These are phyloP conservation scores for Marronus borbonicus DNA, from an alignment of 2,888 invertebrate genomes.

Conservation along the genomic window DNA sequence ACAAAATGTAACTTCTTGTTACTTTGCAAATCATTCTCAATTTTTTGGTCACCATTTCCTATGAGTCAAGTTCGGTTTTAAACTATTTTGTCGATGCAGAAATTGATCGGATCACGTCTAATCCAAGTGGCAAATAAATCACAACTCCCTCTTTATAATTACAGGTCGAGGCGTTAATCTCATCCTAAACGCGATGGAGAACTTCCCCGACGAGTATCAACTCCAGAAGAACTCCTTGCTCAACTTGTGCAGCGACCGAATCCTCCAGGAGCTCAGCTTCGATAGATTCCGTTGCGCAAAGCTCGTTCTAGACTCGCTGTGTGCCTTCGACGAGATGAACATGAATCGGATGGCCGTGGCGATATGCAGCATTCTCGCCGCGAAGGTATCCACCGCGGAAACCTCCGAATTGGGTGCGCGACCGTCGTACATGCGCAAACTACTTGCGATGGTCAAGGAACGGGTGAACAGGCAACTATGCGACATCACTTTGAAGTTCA, in stretches of 20 bases:
- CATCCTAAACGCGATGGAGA: constrained; percentile 80
- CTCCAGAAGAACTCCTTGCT: constrained; percentile 82
- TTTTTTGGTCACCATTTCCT: too few species aligned
- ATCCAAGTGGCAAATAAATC: not conserved
- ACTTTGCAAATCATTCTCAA: too few species aligned
- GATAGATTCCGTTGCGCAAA: constrained; percentile 75
- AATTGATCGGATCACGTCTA: too few species aligned
- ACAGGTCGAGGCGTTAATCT: constrained; percentile 75
- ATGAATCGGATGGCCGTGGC: constrained; percentile 87
- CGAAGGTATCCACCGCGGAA: constrained; percentile 75
- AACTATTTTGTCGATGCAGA: too few species aligned
- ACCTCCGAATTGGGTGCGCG: constrained; percentile 79
- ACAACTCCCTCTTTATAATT: not conserved
- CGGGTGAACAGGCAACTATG: constrained; percentile 67
- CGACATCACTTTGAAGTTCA: constrained; percentile 84
- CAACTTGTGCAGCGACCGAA: constrained; percentile 83
- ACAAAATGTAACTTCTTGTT: too few species aligned
- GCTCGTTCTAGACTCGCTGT: constrained; percentile 81
- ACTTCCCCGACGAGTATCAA: constrained; percentile 78
- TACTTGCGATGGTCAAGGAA: constrained; percentile 75
- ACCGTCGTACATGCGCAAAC: constrained; percentile 79
- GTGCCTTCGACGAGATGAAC: constrained; percentile 78
- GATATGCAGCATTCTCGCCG: constrained; percentile 81
- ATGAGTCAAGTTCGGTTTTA: not conserved
- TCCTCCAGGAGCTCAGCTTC: constrained; percentile 76